Evolutionary conservation across 2,113 vertebrate genomes (phyloP).

Genomic region (Oncorhynchus clarkii): DNA sequence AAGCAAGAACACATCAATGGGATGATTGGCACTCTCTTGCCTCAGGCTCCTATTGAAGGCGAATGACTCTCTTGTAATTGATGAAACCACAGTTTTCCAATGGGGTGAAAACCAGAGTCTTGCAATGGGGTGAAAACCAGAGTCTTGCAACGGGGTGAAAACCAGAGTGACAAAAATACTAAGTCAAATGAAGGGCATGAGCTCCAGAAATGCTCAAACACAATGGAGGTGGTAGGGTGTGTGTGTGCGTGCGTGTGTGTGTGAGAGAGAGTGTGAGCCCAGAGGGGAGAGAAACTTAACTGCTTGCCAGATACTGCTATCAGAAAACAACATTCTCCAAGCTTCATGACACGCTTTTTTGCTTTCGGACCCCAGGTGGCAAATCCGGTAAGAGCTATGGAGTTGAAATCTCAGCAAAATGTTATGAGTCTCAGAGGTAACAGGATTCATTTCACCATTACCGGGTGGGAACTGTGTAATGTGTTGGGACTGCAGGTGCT

Average conservation of each 20-base stretch:
- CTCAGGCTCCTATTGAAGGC: not conserved
- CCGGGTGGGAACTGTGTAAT: conserved; percentile 9
- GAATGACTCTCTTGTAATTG: not conserved
- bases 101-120: no score
- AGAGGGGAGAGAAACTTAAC: not conserved
- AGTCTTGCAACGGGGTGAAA: not conserved
- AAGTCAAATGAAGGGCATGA: no score
- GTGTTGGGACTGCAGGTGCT: conserved; percentile 33
- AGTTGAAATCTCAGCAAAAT: conserved; percentile 24
- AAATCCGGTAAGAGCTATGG: conserved; percentile 38
- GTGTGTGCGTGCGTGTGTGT: not conserved
- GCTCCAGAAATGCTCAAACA: no score
- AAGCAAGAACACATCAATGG: no score
- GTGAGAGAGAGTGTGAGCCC: not conserved
- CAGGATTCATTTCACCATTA: conserved; percentile 29
- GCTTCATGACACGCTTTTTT: conserved; percentile 8
- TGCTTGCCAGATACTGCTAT: not conserved
- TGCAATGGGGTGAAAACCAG: not conserved
- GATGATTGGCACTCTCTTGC: not conserved
- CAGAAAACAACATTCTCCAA: not conserved
- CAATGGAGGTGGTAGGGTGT: no score
- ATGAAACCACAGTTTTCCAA: not conserved
- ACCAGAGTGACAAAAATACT: no score
- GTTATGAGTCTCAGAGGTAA: conserved; percentile 16
- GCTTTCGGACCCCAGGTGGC: conserved; percentile 21